Evolutionary conservation across 2,888 invertebrate species (phyloP).

Genomic region (Glaucopsyche alexis): DNA sequence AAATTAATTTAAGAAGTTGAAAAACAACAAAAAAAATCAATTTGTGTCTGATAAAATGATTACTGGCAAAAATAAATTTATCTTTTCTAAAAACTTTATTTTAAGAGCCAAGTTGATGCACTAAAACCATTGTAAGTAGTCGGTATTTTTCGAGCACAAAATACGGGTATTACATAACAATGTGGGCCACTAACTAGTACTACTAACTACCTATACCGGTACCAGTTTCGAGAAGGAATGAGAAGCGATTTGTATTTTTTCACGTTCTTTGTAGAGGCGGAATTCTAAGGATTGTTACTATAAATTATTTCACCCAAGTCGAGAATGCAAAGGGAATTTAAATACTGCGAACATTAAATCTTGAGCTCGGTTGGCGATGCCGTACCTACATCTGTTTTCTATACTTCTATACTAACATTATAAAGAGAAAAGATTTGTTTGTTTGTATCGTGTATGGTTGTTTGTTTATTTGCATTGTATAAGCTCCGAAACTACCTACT

Average conservation of each 20-base stretch:
- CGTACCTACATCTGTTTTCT: no score
- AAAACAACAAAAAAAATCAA: not conserved
- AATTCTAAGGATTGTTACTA: slow-evolving; percentile 27
- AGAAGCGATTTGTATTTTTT: slow-evolving; percentile 29
- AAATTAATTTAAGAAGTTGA: not conserved
- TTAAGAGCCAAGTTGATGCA: not conserved
- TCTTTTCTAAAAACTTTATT: not conserved
- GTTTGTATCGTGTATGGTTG: no score
- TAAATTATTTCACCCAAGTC: slow-evolving; percentile 26
- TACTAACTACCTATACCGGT: slow-evolving; percentile 23
- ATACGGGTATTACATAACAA: slow-evolving; percentile 25
- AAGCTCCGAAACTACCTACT: no score
- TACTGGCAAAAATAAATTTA: not conserved
- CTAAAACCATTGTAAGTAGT: not conserved
- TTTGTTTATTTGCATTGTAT: no score
- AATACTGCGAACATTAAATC: slow-evolving; percentile 17
- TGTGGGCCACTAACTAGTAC: slow-evolving; percentile 27
- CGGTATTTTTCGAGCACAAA: not conserved
- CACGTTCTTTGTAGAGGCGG: slow-evolving; percentile 25
- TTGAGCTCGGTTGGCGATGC: not conserved
- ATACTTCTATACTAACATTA: no score
- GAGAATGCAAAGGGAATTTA: slow-evolving; percentile 27
- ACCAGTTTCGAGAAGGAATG: slow-evolving; percentile 24
- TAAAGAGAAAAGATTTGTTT: no score
- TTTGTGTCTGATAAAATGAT: not conserved